phyloP scores from a whole-genome alignment of 2,113 vertebrate genomes.

The Merops nubicus region DNA sequence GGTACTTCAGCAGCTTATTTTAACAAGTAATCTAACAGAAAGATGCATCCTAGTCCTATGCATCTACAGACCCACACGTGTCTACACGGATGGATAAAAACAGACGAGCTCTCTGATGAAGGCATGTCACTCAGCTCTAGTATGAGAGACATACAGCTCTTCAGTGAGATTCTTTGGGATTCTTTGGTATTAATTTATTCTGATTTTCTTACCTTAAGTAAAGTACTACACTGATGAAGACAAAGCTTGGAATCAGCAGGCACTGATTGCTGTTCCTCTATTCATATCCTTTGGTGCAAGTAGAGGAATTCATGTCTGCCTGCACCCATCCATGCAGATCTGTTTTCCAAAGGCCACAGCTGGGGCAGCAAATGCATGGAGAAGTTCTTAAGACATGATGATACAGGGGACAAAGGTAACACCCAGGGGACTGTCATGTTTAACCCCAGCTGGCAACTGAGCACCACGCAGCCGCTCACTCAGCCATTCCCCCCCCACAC shows the following conservation, averaged over 20 bases:
- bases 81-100: neutral
- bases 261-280: neutral
- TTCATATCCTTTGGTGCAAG: neutral
- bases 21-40: neutral
- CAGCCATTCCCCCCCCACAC: no score
- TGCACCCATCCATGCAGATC: neutral
- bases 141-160: neutral
- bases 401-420: neutral
- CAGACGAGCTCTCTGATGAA: neutral
- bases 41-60: neutral
- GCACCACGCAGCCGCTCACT: no score
- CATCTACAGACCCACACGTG: rapidly evolving
- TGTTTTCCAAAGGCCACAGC: neutral
- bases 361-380: neutral
- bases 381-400: neutral
- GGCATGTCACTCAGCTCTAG: neutral
- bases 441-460: no score
- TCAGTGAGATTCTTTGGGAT: neutral
- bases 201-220: neutral
- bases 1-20: neutral
- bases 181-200: neutral
- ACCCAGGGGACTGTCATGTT: neutral
- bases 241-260: neutral
- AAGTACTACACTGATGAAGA: neutral
- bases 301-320: neutral